Base-by-base conservation (phyloP, 2,888 invertebrate species). In the Nomada ferruginata region DNA sequence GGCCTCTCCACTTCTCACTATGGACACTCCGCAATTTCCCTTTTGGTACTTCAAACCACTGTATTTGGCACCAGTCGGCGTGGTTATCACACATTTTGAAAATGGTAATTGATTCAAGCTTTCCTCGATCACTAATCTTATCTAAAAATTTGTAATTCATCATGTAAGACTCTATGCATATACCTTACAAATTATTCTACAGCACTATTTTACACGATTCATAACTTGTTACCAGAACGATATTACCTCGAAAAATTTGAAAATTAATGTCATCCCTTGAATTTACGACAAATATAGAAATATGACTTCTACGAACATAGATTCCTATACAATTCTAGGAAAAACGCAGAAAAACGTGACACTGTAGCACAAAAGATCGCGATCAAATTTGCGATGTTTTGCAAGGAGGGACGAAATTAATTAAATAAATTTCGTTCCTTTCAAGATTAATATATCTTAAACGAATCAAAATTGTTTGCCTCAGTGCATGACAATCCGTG, bases 21-120 rank as follows among this genome's bases (percentile, higher is more conserved):
- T 98, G 79, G 99, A 98, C 10, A 99, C 99, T 2, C 99, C 99
- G 94, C 99, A 99, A 94, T 99, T 99, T 29, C 99, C 99, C 50
- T 98, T 98, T 74, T 98, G 97, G 94, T 99, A 99, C 91, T 97
- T 97, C 0, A 99, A 95, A 0, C 99, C 99, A 91, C 98, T 96
- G 92, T 99, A 99, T 55, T 96, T 94, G 13, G 97, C 97, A 69
- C 97, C 97, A 0, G 99, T 99, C 0, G 99, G 99, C 1, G 99
- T 99, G 29, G 96, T 96, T 3, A 99, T 97, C 87, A 97, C 96
- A 92, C 97, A 97, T 93, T 97, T 97, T 0, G 97, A 97, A 93
- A 99, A 99, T 0, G 99, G 99, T 74, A 99, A 94, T 92, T 98
- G 98, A 94, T 99, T 99, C 44, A 99, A 95, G 85, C 99, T 99